Evolutionary conservation across 2,797 vertebrate genomes (phyloP), one percentile per base, ranked within the genome.

Genomic region (Acanthiza pusilla): DNA sequence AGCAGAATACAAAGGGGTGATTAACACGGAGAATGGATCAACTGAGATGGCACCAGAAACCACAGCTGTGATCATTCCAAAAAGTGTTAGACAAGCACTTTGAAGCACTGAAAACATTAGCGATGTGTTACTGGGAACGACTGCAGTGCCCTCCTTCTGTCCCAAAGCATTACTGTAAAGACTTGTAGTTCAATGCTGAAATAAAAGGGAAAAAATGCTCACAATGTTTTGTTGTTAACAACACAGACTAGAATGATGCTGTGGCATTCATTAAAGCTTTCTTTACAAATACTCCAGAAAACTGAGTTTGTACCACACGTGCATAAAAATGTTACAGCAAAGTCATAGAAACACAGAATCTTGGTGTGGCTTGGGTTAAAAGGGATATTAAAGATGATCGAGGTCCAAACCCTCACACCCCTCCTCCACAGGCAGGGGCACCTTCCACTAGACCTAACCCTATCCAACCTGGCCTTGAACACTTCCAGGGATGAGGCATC

Each of bases 111-210:
- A 53, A 91, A 88, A 80, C 51, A 40, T 71, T 22, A 86, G 23
- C 0, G 0, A 13, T 30, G 38, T 78, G n/a, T 66, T 88, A 42
- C 76, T 77, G 54, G 67, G 71, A 74, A 78, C 0, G 3, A 74
- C 60, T 78, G 74, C 22, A 73, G 71, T 74, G 72, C 88, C 85
- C 79, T 85, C 57, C 71, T 96, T 93, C 85, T 94, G 70, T 94
- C 93, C 45, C 76, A 38, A 94, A 72, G 7, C 47, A 88, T 85
- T 94, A 84, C 21, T 72, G 32, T 82, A 76, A 88, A 62, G 40
- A 72, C 11, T 57, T 73, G n/a, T 58, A 85, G 17, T 38, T 84
- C 45, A 57, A 13, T 57, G 19, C 10, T 78, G 43, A 85, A 91
- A 80, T n/a, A 60, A 89, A 80, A 81, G 3, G 4, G 0, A 7